Evolutionary conservation across 2,888 invertebrate genomes (phyloP), one percentile per base, ranked within the genome.

Genomic region (Thymelicus sylvestris): DNA sequence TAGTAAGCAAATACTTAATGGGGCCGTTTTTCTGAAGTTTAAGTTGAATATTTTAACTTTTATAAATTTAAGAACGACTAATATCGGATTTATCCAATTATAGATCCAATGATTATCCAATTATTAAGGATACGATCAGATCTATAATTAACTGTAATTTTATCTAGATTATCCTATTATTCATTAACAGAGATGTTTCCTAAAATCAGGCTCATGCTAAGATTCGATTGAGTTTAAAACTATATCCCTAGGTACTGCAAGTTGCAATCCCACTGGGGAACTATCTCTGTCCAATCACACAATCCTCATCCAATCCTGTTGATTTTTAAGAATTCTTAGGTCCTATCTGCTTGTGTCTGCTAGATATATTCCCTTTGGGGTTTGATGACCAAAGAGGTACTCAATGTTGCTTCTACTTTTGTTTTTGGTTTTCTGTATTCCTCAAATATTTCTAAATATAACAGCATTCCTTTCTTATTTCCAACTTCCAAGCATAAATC

Each of bases 1-100:
- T 47, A 66, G 47, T 66, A 44, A 57, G n/a, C 10, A 24, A 55
- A 55, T 24, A 10, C 15, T 55, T 12, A 24, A 55, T 52, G 8
- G 52, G 52, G 52, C 52, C 52, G 2, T 52, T 19, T 19, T 55
- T 24, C 24, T 24, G 55, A 55, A 55, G 8, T 55, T 55, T n/a
- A 10, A n/a, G 50, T 55, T 7, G 55, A 10, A 55, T 8, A 24
- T 24, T 55, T 55, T 2, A 19, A 55, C 48, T 48, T n/a, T n/a
- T 48, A n/a, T 48, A 48, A 48, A 48, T 48, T 1, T 2, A 31
- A 31, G 31, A 31, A 31, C 31, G 3, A 31, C 31, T 31, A 31
- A 31, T 48, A 48, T n/a, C 6, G 48, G 4, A 48, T 48, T 48
- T n/a, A 48, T 6, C 6, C 6, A n/a, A n/a, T 8, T 44, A 12